Evolutionary conservation across 2,888 invertebrate genomes (phyloP).

Genomic region (Flexamia atlantica): DNA sequence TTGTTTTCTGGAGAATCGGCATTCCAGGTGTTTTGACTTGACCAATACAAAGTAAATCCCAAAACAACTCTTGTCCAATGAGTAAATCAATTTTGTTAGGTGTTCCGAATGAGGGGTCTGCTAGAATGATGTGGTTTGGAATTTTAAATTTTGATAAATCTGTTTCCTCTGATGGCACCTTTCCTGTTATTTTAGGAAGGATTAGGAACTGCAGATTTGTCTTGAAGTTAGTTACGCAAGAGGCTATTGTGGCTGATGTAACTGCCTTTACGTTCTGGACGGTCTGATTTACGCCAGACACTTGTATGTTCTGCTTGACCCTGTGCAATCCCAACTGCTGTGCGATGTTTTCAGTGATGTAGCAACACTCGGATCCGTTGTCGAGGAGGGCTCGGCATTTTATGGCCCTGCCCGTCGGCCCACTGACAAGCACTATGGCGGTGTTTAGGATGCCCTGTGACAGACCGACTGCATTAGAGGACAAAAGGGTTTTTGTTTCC

Average conservation of each 20-base stretch:
- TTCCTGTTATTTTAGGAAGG: conserved; percentile 17
- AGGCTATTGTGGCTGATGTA: neutral
- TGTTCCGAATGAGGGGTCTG: conserved; percentile 30
- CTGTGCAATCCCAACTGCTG: conserved; percentile 21
- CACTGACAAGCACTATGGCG: neutral
- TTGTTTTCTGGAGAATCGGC: conserved; percentile 32
- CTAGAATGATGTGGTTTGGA: conserved; percentile 9
- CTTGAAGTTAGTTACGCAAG: conserved; percentile 24
- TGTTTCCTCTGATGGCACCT: neutral
- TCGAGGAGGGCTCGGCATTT: conserved; percentile 38
- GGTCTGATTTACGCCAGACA: conserved; percentile 17
- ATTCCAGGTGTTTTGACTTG: conserved; percentile 8
- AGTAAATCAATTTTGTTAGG: conserved; percentile 21
- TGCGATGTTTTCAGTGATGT: neutral
- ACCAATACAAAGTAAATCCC: conserved; percentile 19
- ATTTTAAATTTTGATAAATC: neutral
- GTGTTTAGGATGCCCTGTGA: neutral
- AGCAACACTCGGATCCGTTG: conserved; percentile 26
- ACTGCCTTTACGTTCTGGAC: neutral
- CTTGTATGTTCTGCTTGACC: conserved; percentile 14
- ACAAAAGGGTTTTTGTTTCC: neutral
- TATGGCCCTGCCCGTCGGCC: neutral
- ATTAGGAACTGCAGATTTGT: conserved; percentile 14
- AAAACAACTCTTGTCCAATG: conserved; percentile 21
- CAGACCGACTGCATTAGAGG: neutral